Evolutionary conservation across 2,113 vertebrate species (phyloP), one percentile per base, ranked within the genome.

Genomic region (Spheniscus mendiculus): DNA sequence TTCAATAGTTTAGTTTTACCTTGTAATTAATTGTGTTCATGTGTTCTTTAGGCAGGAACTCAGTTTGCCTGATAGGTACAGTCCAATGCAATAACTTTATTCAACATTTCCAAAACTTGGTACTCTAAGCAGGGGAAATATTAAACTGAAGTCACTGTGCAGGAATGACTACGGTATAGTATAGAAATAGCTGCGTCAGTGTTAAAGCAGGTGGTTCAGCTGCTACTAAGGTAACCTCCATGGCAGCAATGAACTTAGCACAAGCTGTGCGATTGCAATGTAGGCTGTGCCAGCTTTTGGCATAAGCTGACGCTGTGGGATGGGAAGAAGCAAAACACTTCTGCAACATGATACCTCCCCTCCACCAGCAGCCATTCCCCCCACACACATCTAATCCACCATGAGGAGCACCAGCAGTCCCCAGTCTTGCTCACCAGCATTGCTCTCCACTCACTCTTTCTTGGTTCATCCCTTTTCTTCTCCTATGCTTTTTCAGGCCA

Each of bases 1-100:
- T 81, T 65, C 26, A 93, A 62, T 80, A 44, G 85, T 84, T 95
- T 83, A 38, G 4, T 45, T 96, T 85, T 77, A 59, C 32, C 32
- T 76, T 80, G 15, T 69, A 94, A 92, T 93, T 97, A 95, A 94
- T 81, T 63, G 36, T 32, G 25, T 56, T 95, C 47, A 56, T 6
- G 8, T 85, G 87, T 89, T 82, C 47, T 83, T 94, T 71, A 66
- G 58, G 45, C 0, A 1, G 19, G 34, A 93, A 40, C 30, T 79
- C 21, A 14, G 4, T 72, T 90, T 86, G 59, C 45, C 32, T 73
- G 45, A 65, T 22, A 5, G 34, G 36, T 87, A 71, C 12, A 65
- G 34, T 25, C 45, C 58, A 47, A 52, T 25, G 34, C 3, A 12
- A 22, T 29, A 82, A 85, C 21, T 91, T 89, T 45, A 63, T 38